Percentiles rank a stretch among this genome's conserved stretches.
These are phyloP conservation scores for Iguana delicatissima DNA, from an alignment of 2,797 vertebrate genomes.

Conservation along the genomic window DNA sequence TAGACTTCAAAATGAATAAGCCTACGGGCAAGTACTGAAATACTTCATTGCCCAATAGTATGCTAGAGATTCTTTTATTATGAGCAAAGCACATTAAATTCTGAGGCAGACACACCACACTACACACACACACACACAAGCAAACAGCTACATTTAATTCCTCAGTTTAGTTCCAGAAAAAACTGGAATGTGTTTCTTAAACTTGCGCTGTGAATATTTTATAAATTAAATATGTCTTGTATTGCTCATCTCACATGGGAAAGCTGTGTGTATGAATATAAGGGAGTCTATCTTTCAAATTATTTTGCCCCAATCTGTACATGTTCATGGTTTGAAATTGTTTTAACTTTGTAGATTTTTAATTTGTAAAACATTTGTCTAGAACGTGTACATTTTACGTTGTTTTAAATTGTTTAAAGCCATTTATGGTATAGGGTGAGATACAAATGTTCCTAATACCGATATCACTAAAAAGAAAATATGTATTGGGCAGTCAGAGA, in stretches of 20 bases:
- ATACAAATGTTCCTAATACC: too few relatives aligned
- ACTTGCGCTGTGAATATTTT: conserved; percentile 22
- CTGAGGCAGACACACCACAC: neutral
- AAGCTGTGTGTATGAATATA: neutral
- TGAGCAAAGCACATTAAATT: conserved; percentile 38
- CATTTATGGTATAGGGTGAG: too few relatives aligned
- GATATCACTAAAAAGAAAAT: too few relatives aligned
- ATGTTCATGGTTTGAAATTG: too few relatives aligned
- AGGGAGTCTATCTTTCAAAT: conserved; percentile 22
- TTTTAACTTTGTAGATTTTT: too few relatives aligned
- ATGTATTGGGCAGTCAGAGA: too few relatives aligned
- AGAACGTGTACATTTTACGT: too few relatives aligned
- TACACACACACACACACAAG: conserved; percentile 20
- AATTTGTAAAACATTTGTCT: too few relatives aligned
- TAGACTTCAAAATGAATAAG: conserved; percentile 67
- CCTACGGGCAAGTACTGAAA: conserved; percentile 54
- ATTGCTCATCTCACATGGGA: neutral
- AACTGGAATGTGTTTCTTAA: conserved; percentile 24
- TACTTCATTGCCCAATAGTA: conserved; percentile 20
- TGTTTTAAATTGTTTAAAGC: too few relatives aligned
- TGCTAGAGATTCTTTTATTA: conserved; percentile 33
- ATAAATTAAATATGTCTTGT: neutral
- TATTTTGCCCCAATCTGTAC: neutral
- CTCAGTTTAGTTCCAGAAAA: neutral
- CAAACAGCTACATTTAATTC: neutral